Conservation (phyloP, 2,797 vertebrate species). For the Buphagus erythrorhynchus region DNA sequence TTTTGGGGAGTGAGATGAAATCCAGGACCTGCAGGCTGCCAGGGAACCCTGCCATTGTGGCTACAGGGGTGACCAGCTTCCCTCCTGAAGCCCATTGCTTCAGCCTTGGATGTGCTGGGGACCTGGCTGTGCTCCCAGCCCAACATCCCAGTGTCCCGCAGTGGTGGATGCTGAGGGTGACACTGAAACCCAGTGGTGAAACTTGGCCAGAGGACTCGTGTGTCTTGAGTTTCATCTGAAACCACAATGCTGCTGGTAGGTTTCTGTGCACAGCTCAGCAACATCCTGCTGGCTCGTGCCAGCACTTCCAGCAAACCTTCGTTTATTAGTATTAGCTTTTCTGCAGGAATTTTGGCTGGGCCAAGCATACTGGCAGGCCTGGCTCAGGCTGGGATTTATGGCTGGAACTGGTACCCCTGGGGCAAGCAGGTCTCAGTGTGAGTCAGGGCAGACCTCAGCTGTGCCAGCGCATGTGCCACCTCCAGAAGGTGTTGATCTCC, state of each 20-base stretch:
- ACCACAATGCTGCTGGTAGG: background rate
- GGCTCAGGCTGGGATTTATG: background rate
- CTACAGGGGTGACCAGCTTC: background rate
- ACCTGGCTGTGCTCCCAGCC: background rate
- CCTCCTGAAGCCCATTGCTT: background rate
- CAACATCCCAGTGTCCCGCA: fast-evolving
- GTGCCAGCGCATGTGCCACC: fast-evolving
- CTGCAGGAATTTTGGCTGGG: background rate
- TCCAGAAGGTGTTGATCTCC: background rate
- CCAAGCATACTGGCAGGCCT: background rate
- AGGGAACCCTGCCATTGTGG: background rate
- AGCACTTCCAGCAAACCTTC: background rate
- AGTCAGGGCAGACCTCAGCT: background rate
- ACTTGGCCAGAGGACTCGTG: fast-evolving
- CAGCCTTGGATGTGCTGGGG: background rate
- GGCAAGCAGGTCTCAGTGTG: background rate
- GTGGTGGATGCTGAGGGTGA: background rate
- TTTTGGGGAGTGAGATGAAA: fast-evolving
- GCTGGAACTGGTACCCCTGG: background rate
- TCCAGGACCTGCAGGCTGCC: background rate
- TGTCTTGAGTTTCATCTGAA: constrained; percentile 16
- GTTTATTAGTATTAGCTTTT: background rate
- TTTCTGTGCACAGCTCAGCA: background rate
- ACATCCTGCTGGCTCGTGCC: background rate
- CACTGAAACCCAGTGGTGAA: background rate